A percentile compares a stretch with the other conserved stretches of the same genome.
Conservation (phyloP, 1,140 invertebrate genomes). For the Sycophila sp. region DNA sequence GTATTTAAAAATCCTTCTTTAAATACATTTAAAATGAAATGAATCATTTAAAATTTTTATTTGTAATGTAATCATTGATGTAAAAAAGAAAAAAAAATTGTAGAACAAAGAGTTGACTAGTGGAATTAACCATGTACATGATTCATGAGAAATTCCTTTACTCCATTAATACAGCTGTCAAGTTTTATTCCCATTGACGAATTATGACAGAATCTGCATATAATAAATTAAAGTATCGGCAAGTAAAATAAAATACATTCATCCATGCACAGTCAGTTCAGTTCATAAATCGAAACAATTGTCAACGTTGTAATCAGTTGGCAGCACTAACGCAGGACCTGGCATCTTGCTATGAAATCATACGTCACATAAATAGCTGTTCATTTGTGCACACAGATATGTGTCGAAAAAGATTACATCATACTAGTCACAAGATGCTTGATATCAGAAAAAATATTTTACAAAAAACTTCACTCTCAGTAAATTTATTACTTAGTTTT, state of each 20-base stretch:
- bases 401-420: slow-evolving; percentile 32
- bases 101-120: slow-evolving; percentile 13
- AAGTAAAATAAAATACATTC: slow-evolving; percentile 2
- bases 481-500: too few relatives aligned
- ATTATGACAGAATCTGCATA: neutral
- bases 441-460: slow-evolving; percentile 3
- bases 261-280: neutral
- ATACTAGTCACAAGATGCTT: slow-evolving; percentile 20
- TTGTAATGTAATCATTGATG: neutral
- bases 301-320: slow-evolving; percentile 17
- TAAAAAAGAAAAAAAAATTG: neutral
- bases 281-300: slow-evolving; percentile 16
- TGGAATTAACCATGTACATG: neutral
- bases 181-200: slow-evolving; percentile 7
- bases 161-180: neutral
- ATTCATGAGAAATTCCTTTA: neutral
- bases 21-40: too few relatives aligned
- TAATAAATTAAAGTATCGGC: neutral
- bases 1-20: neutral
- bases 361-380: slow-evolving; percentile 24
- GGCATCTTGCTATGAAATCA: slow-evolving; percentile 28
- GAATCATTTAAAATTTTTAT: too few relatives aligned
- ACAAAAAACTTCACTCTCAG: neutral
- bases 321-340: slow-evolving; percentile 1
- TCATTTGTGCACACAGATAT: slow-evolving; percentile 17